Base-by-base conservation (phyloP, 2,797 vertebrate species). In the Tolypeutes matacus region DNA sequence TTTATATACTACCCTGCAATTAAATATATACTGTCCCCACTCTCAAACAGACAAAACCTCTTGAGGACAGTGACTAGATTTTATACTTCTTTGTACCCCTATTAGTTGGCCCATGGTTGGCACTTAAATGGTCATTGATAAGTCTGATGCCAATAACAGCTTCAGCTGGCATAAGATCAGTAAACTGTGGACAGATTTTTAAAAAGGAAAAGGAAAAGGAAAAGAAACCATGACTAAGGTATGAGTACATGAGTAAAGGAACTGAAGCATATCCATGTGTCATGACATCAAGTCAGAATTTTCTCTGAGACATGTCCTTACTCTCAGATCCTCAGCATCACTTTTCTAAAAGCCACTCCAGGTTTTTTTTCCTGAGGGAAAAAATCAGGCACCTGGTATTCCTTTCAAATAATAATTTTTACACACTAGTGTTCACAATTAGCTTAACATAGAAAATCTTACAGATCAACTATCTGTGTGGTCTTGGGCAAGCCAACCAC, bases 201-300 rank as follows among this genome's bases (percentile, higher is more conserved):
- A 4, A 82, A 56, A 88, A 69, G 69, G 60, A 87, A 67, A 73
- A 69, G n/a, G n/a, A 46, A 20, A 72, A 46, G 9, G 42, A 29
- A 80, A 67, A 86, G 62, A 67, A 86, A 89, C 20, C 36, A 90
- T 95, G 83, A 76, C 86, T 51, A 93, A 49, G 51, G 72, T n/a
- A n/a, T n/a, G 93, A 72, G n/a, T n/a, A 89, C 4, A 18, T 58
- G 36, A 91, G 17, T 62, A 76, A 95, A 96, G 64, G 58, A 62
- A 85, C 62, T 25, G 49, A 80, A 34, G 13, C 29, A 0, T 87
- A 64, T 82, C 62, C 46, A 58, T 4, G 42, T 90, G 64, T 95
- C 95, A 95, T 82, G 49, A 96, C 91, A 64, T 77, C 91, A 88
- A 93, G 91, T 95, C 91, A 86, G 92, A 92, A 95, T 95, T 90